Percentiles rank a stretch among this genome's conserved stretches.
phyloP scores from a whole-genome alignment of 2,797 vertebrate species.

The Hybognathus amarus region DNA sequence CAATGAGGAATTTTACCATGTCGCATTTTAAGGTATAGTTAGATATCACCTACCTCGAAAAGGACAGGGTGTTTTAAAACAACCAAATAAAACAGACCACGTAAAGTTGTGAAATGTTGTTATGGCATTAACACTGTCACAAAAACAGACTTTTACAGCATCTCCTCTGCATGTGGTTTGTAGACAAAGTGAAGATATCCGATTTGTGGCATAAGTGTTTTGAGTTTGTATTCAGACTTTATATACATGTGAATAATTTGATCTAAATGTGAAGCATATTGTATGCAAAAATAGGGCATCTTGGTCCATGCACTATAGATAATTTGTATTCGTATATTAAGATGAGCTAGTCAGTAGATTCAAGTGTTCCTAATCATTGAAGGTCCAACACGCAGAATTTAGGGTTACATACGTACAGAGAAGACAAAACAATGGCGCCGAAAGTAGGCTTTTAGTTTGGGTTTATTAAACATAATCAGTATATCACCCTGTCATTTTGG shows the following conservation, averaged over 20 bases:
- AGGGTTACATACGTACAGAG: neutral
- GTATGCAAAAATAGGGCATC: slow-evolving; percentile 54
- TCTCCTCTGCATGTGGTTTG: slow-evolving; percentile 31
- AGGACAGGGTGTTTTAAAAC: slow-evolving; percentile 50
- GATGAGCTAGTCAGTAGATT: slow-evolving; percentile 2
- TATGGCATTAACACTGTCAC: slow-evolving; percentile 9
- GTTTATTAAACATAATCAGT: slow-evolving; percentile 1
- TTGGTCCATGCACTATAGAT: slow-evolving; percentile 47
- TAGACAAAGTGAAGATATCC: slow-evolving; percentile 26
- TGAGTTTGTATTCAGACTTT: slow-evolving; percentile 16
- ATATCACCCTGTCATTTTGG: neutral
- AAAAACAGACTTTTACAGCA: neutral
- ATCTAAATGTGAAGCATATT: slow-evolving; percentile 70
- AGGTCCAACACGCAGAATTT: slow-evolving; percentile 1
- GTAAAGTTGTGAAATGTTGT: neutral
- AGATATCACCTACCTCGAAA: slow-evolving; percentile 72
- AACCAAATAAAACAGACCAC: slow-evolving; percentile 41
- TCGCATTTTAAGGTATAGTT: slow-evolving; percentile 55
- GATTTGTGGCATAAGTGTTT: slow-evolving; percentile 5
- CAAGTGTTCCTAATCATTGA: neutral
- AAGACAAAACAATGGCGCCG: neutral
- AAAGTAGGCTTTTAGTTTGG: slow-evolving; percentile 15
- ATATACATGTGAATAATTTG: slow-evolving; percentile 49
- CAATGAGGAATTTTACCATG: slow-evolving; percentile 57
- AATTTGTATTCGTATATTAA: slow-evolving; percentile 24